phyloP scores from a whole-genome alignment of 2,888 invertebrate genomes.

The Drosophila acutilabella region DNA sequence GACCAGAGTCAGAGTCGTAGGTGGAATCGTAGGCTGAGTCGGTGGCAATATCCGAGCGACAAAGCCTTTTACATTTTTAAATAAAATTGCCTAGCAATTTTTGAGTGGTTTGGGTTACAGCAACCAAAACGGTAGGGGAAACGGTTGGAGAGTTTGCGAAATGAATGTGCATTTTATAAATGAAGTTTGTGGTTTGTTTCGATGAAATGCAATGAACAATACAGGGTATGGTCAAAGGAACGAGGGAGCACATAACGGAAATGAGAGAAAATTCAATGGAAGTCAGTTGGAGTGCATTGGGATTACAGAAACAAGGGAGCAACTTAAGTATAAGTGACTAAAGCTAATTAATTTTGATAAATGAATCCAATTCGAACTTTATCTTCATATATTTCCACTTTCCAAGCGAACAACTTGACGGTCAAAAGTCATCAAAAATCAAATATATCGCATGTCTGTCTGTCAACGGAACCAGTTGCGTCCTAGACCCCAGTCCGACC shows the following conservation, averaged over 20 bases:
- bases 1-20: slow-evolving; percentile 19
- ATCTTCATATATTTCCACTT: slow-evolving; percentile 2
- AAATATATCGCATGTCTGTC: slow-evolving; percentile 15
- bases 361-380: slow-evolving; percentile 12
- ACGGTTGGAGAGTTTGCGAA: slow-evolving; percentile 8
- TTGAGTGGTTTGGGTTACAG: slow-evolving; percentile 2
- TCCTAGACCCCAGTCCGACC: not conserved
- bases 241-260: slow-evolving; percentile 24
- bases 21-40: slow-evolving; percentile 26
- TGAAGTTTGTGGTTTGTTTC: slow-evolving; percentile 62
- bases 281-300: slow-evolving; percentile 1
- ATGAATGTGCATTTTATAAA: slow-evolving; percentile 59
- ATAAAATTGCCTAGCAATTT: slow-evolving; percentile 50
- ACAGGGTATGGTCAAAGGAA: not conserved
- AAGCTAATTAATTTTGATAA: slow-evolving; percentile 13
- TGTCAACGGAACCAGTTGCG: slow-evolving; percentile 12
- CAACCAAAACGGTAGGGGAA: too few relatives aligned
- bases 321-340: slow-evolving; percentile 2
- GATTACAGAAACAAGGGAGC: not conserved
- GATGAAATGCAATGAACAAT: slow-evolving; percentile 18
- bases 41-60: slow-evolving; percentile 26
- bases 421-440: slow-evolving; percentile 22
- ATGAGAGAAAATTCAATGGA: slow-evolving; percentile 31
- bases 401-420: not conserved
- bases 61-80: slow-evolving; percentile 68